These are phyloP conservation scores for Hyperopisus bebe DNA, from an alignment of 2,113 vertebrate species.

Conservation along the genomic window DNA sequence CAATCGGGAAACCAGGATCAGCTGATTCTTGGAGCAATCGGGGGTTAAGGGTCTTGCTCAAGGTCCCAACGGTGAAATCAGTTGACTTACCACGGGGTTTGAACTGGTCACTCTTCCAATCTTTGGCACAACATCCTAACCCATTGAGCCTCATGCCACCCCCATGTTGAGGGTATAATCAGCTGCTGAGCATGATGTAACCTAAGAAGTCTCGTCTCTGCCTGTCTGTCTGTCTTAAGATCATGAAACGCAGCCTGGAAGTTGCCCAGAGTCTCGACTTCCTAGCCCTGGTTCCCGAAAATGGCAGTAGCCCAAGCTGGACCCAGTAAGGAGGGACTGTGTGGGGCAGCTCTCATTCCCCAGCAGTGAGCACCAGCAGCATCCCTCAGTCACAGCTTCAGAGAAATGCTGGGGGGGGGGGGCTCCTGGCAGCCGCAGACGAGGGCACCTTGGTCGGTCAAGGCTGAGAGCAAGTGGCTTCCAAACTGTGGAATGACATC, in stretches of 20 bases:
- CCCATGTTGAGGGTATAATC: neutral
- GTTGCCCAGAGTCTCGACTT: neutral
- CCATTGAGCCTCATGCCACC: neutral
- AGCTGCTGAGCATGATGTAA: neutral
- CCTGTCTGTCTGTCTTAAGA: neutral
- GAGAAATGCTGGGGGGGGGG: neutral
- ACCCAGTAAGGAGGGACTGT: neutral
- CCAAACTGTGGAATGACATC: neutral
- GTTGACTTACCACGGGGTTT: neutral
- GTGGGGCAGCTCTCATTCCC: neutral
- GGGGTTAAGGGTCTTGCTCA: neutral
- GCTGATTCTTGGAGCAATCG: neutral
- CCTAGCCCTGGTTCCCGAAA: neutral
- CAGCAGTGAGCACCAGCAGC: neutral
- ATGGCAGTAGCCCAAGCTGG: neutral
- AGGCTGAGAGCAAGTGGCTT: neutral
- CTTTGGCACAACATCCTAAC: neutral
- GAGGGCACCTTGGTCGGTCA: neutral
- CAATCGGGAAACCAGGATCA: neutral
- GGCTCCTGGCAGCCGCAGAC: neutral
- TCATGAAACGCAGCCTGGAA: neutral
- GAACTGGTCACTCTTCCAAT: neutral
- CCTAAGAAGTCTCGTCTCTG: neutral
- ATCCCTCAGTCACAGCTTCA: neutral
- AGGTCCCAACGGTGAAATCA: neutral